Percentiles rank a stretch among this genome's conserved stretches.
phyloP scores from a whole-genome alignment of 2,888 invertebrate genomes.

The Cataglyphis cursor region DNA sequence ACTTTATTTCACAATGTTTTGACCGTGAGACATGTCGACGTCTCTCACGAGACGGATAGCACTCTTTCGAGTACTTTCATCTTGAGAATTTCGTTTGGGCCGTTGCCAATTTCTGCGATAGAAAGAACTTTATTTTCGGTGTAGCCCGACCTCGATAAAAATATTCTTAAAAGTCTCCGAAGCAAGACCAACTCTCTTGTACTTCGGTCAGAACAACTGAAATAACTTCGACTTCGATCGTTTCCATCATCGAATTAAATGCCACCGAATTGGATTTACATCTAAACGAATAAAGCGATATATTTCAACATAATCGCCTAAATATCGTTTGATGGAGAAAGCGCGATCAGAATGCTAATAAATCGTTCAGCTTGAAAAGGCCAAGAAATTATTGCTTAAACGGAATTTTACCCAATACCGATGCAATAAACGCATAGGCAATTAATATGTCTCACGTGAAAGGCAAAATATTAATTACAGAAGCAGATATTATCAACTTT shows the following conservation, averaged over 20 bases:
- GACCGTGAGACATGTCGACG: constrained; percentile 24
- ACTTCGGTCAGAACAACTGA: neutral
- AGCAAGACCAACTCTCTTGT: neutral
- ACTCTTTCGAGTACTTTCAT: constrained; percentile 61
- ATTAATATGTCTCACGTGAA: constrained; percentile 40
- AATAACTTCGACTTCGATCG: constrained; percentile 9
- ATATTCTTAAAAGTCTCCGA: constrained; percentile 58
- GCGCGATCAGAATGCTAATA: constrained; percentile 57
- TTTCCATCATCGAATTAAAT: neutral
- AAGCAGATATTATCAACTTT: constrained; percentile 27
- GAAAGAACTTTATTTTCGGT: constrained; percentile 65
- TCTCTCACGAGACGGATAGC: constrained; percentile 35
- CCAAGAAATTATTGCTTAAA: constrained; percentile 36
- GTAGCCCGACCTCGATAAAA: constrained; percentile 60
- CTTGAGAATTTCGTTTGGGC: constrained; percentile 60
- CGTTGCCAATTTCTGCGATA: constrained; percentile 65
- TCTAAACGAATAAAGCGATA: neutral
- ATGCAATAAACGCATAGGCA: constrained; percentile 36
- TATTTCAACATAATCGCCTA: constrained; percentile 11
- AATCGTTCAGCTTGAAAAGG: constrained; percentile 55
- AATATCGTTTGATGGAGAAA: constrained; percentile 37
- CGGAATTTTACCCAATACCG: constrained; percentile 49
- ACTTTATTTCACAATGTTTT: constrained; percentile 43
- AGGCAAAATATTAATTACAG: constrained; percentile 29
- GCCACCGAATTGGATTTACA: constrained; percentile 9